A percentile compares a stretch with the other conserved stretches of the same genome.
Conservation (phyloP, 2,113 vertebrate species). For the Alces alces region DNA sequence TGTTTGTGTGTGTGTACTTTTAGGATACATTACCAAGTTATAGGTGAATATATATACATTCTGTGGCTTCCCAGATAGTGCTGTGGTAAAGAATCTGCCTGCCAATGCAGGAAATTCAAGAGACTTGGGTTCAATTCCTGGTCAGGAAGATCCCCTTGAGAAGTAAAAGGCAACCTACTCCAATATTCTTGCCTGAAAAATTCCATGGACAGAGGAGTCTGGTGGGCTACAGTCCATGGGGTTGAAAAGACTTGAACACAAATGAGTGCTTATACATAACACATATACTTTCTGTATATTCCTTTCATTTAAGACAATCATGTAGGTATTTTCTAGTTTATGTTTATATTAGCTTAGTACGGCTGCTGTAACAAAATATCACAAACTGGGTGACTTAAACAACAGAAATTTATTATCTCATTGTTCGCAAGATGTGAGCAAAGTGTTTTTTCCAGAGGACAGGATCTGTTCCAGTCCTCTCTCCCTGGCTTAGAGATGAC, state of each 20-base stretch:
- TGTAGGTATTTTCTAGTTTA: conserved; percentile 64
- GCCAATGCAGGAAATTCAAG: not conserved
- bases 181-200: not conserved
- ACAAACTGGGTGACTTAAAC: not conserved
- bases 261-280: not conserved
- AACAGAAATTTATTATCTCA: not conserved
- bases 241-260: not conserved
- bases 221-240: not conserved
- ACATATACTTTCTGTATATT: not conserved
- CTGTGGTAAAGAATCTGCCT: not conserved
- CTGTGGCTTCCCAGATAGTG: not conserved
- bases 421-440: not conserved
- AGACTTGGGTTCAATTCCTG: not conserved
- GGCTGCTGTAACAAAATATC: not conserved
- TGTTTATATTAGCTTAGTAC: not conserved
- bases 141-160: not conserved
- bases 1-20: not conserved
- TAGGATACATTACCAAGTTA: conserved; percentile 50
- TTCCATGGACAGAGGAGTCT: not conserved
- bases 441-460: not conserved
- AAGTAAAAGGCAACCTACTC: not conserved
- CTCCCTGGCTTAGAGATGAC: not conserved
- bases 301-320: conserved; percentile 52
- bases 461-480: not conserved
- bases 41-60: conserved; percentile 29